Percentiles rank a stretch among this genome's conserved stretches.
phyloP scores from a whole-genome alignment of 2,888 invertebrate species.

The Mesorhabditis sp. region DNA sequence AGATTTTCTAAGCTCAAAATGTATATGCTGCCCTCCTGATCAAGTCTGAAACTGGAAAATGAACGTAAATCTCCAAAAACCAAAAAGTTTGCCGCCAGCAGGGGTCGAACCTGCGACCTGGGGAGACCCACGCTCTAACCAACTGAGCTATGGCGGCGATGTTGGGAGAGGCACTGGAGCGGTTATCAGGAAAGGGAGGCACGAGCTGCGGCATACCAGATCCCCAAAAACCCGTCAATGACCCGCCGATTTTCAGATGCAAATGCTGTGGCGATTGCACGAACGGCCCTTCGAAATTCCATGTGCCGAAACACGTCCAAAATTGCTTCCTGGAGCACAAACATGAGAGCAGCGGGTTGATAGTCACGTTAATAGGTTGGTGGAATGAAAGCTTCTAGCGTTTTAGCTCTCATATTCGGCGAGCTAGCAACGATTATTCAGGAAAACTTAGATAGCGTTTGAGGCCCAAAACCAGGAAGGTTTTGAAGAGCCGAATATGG shows the following conservation, averaged over 20 bases:
- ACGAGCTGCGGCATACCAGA: too few species aligned
- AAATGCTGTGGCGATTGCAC: constrained; percentile 58
- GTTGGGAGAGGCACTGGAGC: too few species aligned
- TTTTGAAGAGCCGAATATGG: too few species aligned
- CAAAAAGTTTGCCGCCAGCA: constrained; percentile 54
- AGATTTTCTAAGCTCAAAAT: too few species aligned
- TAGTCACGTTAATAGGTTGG: constrained; percentile 54
- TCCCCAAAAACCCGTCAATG: neutral
- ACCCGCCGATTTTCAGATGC: constrained; percentile 30
- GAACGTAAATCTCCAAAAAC: neutral
- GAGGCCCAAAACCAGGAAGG: neutral
- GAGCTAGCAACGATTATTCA: too few species aligned
- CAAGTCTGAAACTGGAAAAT: too few species aligned
- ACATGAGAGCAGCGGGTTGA: constrained; percentile 56
- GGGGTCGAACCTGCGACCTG: constrained; percentile 58
- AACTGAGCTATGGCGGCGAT: constrained; percentile 55
- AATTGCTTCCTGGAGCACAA: constrained; percentile 58
- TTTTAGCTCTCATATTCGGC: too few species aligned
- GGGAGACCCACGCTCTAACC: constrained; percentile 58
- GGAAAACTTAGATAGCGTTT: too few species aligned
- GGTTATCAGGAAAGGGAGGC: too few species aligned
- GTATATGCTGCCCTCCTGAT: too few species aligned
- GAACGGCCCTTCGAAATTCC: constrained; percentile 57
- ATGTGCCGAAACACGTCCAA: constrained; percentile 57
- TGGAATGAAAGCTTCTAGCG: neutral